Evolutionary conservation across 2,113 vertebrate species (phyloP), one percentile per base, ranked within the genome.

Genomic region (Hydrochoerus hydrochaeris): DNA sequence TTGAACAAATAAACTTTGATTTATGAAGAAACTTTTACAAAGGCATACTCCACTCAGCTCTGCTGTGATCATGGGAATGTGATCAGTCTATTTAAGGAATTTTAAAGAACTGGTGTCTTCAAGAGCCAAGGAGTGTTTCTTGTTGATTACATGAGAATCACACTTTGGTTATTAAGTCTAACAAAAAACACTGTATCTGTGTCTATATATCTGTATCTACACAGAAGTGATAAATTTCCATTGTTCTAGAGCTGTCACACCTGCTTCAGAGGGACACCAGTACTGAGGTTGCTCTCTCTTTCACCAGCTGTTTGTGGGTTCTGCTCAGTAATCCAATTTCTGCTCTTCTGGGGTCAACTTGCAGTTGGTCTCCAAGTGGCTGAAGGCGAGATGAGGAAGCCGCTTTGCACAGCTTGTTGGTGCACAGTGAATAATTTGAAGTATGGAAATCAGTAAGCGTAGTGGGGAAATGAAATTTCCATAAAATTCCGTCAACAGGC

Each of bases 1-100:
- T 80, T 92, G 63, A 91, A 65, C 26, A 91, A 94, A 92, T 57
- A 90, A 57, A 46, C 81, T 90, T 89, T 93, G 54, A 93, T 49
- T 92, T 63, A 60, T 92, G 88, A 60, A 85, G 73, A 75, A 96
- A 28, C 13, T 49, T 75, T 96, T 80, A 60, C 54, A 96, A 86
- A 93, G 57, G 19, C 13, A 19, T 78, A n/a, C 49, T 81, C 13
- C 14, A 57, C 65, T 86, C 35, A 52, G 78, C 28, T 35, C 35
- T 86, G 38, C 81, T 73, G 11, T 87, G 62, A 57, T 65, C 57
- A 28, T 22, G 5, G 58, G 7, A 94, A 86, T 46, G 41, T 62
- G 52, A 69, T 38, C 10, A 65, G 24, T 73, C 71, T 78, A 65
- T 58, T 57, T 69, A 77, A 95, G 52, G 22, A 95, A 94, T 30